Base-by-base conservation (phyloP, 2,797 vertebrate genomes). In the Macropodus opercularis region DNA sequence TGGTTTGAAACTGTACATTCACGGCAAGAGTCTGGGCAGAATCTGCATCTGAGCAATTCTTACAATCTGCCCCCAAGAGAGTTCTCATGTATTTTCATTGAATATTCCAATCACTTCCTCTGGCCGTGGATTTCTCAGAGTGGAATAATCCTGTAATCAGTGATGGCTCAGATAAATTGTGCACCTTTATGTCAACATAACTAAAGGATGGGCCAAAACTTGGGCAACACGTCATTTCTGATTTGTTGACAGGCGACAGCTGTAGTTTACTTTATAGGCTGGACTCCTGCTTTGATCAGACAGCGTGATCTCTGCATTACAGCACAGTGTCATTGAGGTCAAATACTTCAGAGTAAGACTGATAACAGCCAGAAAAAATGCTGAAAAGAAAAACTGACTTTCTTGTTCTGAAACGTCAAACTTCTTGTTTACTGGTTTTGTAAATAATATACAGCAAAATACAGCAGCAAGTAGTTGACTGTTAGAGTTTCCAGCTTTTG, bases 221-320 rank as follows among this genome's bases (percentile, higher is more conserved):
- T 51, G 32, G 50, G 43, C 24, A 8, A n/a, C 19, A 19, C 27
- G 29, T 24, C 8, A 18, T 15, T 63, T 58, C 40, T 11, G 6
- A 32, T n/a, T 27, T 38, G 42, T 23, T 13, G 52, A 44, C 32
- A 50, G 26, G 23, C 11, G 24, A 68, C 34, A 18, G 27, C 34
- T 12, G 26, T 36, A 38, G 35, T 3, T 38, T 35, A 15, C n/a
- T 69, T 26, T 31, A 54, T 14, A 43, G 3, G 19, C 32, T 54
- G 22, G 38, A 29, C 7, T 52, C 11, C 24, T 18, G 39, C 40
- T 63, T 63, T 69, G 26, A 51, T 51, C 57, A 57, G 40, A 34
- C 14, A 0, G 7, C 31, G 35, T 19, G 53, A 46, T 41, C 6
- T 47, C 53, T 47, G 31, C 15, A 32, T 36, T 41, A 46, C 3